phyloP scores from a whole-genome alignment of 2,113 vertebrate species.

The Columba janthina region DNA sequence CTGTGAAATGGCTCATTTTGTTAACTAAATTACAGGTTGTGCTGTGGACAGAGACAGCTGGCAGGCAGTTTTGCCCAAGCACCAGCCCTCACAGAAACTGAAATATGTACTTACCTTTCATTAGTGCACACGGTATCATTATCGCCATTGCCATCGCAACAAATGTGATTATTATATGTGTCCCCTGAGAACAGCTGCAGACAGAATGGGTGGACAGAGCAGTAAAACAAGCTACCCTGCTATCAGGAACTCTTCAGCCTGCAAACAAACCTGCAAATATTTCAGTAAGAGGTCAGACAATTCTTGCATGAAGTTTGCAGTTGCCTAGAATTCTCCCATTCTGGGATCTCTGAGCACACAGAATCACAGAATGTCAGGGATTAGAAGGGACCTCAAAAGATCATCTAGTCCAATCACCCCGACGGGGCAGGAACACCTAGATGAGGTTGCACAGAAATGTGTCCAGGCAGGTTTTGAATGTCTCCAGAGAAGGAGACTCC shows the following conservation, averaged over 20 bases:
- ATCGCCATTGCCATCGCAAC: slow-evolving; percentile 24
- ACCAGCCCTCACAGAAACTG: slow-evolving; percentile 25
- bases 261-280: neutral
- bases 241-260: neutral
- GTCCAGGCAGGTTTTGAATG: no score
- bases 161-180: slow-evolving; percentile 61
- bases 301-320: neutral
- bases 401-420: no score
- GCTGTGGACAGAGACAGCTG: slow-evolving; percentile 58
- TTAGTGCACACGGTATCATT: slow-evolving; percentile 40
- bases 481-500: no score
- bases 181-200: slow-evolving; percentile 37
- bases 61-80: slow-evolving; percentile 29
- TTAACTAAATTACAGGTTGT: slow-evolving; percentile 76
- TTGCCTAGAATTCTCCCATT: neutral
- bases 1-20: slow-evolving; percentile 71
- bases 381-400: no score
- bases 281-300: neutral
- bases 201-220: slow-evolving; percentile 28
- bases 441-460: no score
- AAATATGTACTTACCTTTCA: slow-evolving; percentile 59
- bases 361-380: no score
- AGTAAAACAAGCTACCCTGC: neutral
- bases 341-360: neutral
- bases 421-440: no score